Base-by-base conservation (phyloP, 1,140 invertebrate species). In the Orchesella cincta region DNA sequence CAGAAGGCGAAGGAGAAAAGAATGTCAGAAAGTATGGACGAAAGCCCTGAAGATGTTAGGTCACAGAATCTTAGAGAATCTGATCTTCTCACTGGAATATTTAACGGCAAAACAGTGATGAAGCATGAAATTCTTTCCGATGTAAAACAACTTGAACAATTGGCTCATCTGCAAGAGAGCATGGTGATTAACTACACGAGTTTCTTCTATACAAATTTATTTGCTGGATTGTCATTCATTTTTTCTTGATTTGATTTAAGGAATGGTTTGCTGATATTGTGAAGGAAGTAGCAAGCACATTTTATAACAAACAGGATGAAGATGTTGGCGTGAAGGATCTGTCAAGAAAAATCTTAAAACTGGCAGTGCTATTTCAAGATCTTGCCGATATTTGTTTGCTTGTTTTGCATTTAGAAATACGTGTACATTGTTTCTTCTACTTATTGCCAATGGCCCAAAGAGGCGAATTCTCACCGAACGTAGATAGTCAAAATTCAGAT, bases 361-460 rank as follows among this genome's bases (percentile, higher is more conserved):
- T 95, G 20, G 92, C 93, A 0, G 87, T 90, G 76, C 92, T 93
- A 77, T 96, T 97, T 83, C 92, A 95, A 83, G 93, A 96, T 80
- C 88, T 98, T 57, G 91, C 94, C 0, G 93, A 98, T 83, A 96
- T 93, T 39, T 97, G 95, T 84, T 88, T 98, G 46, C 85, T 98
- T 23, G 90, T 98, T 34, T 85, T 98, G 31, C 96, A 98, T 88
- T 87, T 98, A 81, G 96, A 98, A 88, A 93, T 92, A 62, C 89
- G 96, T 77, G 94, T 98, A 35, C 95, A 97, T 84, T 98, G 95
- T 85, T 98, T 98, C 85, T 94, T 95, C 85, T 96, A 96, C 86
- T 86, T 98, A 52, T 84, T 93, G 64, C 91, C 92, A 1, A 87
- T 92, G 57, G 88, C 89, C n/a, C 89, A 90, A 82, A 88, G 89